A percentile compares a stretch with the other conserved stretches of the same genome.
Evolutionary conservation across 2,797 vertebrate genomes (phyloP).

Genomic region (Argentina silus): DNA sequence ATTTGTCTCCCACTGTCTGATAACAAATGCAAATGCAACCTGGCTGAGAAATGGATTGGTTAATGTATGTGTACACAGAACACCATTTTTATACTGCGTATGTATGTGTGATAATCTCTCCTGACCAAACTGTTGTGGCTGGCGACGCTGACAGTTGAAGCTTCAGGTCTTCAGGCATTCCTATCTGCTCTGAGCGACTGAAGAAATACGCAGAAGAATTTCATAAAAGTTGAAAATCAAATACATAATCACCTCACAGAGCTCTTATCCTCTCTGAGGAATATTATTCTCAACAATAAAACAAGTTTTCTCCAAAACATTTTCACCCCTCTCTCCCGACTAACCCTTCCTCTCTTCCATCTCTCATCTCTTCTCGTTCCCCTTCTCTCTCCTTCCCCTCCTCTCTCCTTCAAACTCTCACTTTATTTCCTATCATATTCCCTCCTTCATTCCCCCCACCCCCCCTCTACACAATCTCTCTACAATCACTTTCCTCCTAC

Average conservation of each 20-base stretch:
- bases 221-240: not conserved
- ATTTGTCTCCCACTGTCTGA: conserved; percentile 15
- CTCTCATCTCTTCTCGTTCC: too few species aligned
- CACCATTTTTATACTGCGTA: not conserved
- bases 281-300: not conserved
- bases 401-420: not conserved
- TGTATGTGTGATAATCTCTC: not conserved
- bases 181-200: not conserved
- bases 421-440: too few species aligned
- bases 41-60: not conserved
- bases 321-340: too few species aligned
- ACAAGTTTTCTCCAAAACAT: not conserved
- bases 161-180: not conserved
- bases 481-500: not conserved
- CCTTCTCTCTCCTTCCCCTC: not conserved
- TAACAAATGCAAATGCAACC: conserved; percentile 17
- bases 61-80: not conserved
- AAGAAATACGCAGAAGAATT: not conserved
- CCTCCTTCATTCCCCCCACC: conserved; percentile 1
- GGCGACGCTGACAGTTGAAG: not conserved
- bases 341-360: not conserved
- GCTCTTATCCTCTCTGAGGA: too few species aligned
- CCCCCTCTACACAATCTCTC: not conserved
- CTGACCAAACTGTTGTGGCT: not conserved
- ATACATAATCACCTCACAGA: conserved; percentile 1